Base-by-base conservation (phyloP, 2,888 invertebrate genomes). In the Papilio demoleus region DNA sequence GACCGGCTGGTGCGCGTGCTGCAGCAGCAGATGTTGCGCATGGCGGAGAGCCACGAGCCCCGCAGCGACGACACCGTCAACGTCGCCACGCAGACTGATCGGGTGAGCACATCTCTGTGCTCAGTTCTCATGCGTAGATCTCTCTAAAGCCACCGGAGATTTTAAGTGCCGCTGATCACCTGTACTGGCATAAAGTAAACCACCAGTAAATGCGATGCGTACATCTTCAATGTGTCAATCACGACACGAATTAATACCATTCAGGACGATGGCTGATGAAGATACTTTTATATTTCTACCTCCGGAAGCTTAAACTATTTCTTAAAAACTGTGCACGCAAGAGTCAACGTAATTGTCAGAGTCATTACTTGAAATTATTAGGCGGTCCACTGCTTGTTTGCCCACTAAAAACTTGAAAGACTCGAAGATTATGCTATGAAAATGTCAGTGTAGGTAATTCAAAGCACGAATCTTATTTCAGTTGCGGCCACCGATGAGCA, bases 81-180 rank as follows among this genome's bases (percentile, higher is more conserved):
- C 87, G 96, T 96, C 76, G 96, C 97, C 80, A 97, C 97, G 79
- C 97, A 97, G 93, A 97, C 97, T 36, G 97, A 97, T 85, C 94
- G 97, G 94, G 97, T 97, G 91, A 83, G 87, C 76, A 2, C 47
- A 19, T 14, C 2, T 14, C 19, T n/a, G 12, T 19, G 1, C 36
- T 19, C 11, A n/a, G 19, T n/a, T 14, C 3, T 1, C 19, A n/a
- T 19, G 31, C 31, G 31, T 31, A 6, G 3, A 31, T 31, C 31
- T n/a, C n/a, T n/a, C n/a, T n/a, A n/a, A n/a, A n/a, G n/a, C n/a
- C n/a, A n/a, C n/a, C n/a, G n/a, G n/a, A n/a, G n/a, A n/a, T n/a
- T n/a, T n/a, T n/a, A n/a, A n/a, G n/a, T n/a, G n/a, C n/a, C n/a
- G n/a, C n/a, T n/a, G n/a, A n/a, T n/a, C n/a, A n/a, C n/a, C n/a